These are phyloP conservation scores for Gyrodactylus salaris DNA, from an alignment of 1,140 invertebrate genomes.

Conservation along the genomic window DNA sequence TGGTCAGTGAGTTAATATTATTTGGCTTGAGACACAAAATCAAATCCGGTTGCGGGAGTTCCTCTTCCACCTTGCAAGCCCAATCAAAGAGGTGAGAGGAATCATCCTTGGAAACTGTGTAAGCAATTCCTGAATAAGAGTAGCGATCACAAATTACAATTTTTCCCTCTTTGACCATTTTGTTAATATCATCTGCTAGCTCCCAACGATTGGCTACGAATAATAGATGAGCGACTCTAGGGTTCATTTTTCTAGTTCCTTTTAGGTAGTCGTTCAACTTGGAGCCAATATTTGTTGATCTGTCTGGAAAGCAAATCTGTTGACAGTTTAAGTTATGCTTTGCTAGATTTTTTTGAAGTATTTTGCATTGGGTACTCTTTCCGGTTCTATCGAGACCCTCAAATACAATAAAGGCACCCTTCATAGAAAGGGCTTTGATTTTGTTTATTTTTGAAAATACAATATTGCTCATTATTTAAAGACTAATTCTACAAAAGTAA, in stretches of 20 bases:
- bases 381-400: not conserved
- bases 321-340: not conserved
- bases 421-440: too few species aligned
- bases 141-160: conserved; percentile 2
- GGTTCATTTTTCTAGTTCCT: not conserved
- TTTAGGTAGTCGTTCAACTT: not conserved
- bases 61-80: not conserved
- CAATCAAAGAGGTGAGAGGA: not conserved
- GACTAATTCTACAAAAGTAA: too few species aligned
- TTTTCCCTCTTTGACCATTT: not conserved
- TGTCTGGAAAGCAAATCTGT: not conserved
- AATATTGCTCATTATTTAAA: too few species aligned
- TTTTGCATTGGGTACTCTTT: not conserved
- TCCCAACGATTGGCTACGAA: conserved; percentile 1
- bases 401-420: not conserved
- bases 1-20: not conserved
- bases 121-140: conserved; percentile 3
- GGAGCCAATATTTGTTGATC: not conserved
- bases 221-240: not conserved
- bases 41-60: not conserved
- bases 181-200: not conserved
- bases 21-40: not conserved
- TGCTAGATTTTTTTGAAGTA: not conserved
- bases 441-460: not conserved
- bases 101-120: not conserved